A percentile compares a stretch with the other conserved stretches of the same genome.
Evolutionary conservation across 2,888 invertebrate genomes (phyloP).

Genomic region (Achlya flavicornis): DNA sequence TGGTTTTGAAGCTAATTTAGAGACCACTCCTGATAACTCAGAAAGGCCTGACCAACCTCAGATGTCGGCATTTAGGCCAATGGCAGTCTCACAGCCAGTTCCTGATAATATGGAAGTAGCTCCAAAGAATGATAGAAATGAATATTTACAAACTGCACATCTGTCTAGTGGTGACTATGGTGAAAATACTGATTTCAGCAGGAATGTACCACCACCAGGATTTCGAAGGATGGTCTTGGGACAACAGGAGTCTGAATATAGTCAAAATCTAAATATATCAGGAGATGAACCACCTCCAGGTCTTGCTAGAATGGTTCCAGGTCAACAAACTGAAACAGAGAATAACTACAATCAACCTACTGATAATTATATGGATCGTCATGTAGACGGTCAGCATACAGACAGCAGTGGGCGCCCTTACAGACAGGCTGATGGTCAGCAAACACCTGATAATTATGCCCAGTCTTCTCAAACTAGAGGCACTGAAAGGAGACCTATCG

Average conservation of each 20-base stretch:
- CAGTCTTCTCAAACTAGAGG: conserved; percentile 51
- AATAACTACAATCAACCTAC: conserved; percentile 63
- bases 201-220: conserved; percentile 85
- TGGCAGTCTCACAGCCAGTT: conserved; percentile 56
- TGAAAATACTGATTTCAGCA: conserved; percentile 72
- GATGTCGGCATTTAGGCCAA: conserved; percentile 48
- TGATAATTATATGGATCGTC: conserved; percentile 73
- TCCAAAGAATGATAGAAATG: conserved; percentile 88
- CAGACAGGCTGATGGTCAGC: conserved; percentile 75
- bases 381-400: conserved; percentile 71
- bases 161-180: conserved; percentile 84
- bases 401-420: conserved; percentile 65
- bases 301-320: conserved; percentile 80
- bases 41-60: conserved; percentile 85
- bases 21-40: conserved; percentile 87
- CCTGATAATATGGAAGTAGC: conserved; percentile 85
- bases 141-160: conserved; percentile 90
- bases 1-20: conserved; percentile 84
- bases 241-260: conserved; percentile 84
- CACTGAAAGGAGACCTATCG: conserved; percentile 76
- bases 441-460: conserved; percentile 62
- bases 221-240: conserved; percentile 87
- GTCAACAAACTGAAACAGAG: conserved; percentile 74
- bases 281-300: conserved; percentile 82
- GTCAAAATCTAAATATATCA: conserved; percentile 58